Percentiles rank a stretch among this genome's conserved stretches.
Evolutionary conservation across 2,113 vertebrate species (phyloP).

Genomic region (Mustelus asterias): DNA sequence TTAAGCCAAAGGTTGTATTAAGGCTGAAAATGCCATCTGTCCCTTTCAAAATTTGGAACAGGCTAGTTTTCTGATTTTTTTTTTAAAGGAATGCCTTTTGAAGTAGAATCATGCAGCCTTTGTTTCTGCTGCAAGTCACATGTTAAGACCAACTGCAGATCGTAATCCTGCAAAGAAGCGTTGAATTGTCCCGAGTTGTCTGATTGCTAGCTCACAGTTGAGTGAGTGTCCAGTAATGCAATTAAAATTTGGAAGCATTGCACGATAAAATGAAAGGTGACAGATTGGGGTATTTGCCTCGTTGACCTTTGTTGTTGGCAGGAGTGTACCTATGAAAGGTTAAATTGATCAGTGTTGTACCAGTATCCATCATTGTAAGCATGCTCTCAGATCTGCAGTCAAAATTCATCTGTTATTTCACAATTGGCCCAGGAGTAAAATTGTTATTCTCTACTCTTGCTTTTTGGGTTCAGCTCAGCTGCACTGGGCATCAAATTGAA

Average conservation of each 20-base stretch:
- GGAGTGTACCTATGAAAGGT: not conserved
- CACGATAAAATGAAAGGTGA: slow-evolving; percentile 4
- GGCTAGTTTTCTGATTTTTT: not conserved
- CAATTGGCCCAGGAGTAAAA: not conserved
- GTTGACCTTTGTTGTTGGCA: not conserved
- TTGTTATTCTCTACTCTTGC: not conserved
- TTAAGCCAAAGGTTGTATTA: not conserved
- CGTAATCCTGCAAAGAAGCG: not conserved
- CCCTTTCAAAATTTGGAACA: not conserved
- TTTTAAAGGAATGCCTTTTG: not conserved
- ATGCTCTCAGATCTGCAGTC: not conserved
- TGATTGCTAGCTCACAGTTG: not conserved
- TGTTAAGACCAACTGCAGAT: not conserved
- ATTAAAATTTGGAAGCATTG: slow-evolving; percentile 12
- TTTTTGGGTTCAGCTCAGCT: not conserved
- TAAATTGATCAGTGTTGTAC: not conserved
- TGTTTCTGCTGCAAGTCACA: not conserved
- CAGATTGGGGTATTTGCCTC: not conserved
- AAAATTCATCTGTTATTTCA: not conserved
- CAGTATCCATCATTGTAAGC: not conserved
- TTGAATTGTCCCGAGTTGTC: not conserved
- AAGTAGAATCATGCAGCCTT: not conserved
- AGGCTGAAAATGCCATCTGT: not conserved
- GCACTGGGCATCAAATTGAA: not conserved
- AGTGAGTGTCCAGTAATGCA: not conserved